A percentile compares a stretch with the other conserved stretches of the same genome.
These are phyloP conservation scores for Virgularia gustaviana DNA, from an alignment of 92 coral and sea anemone genomes.

Conservation along the genomic window DNA sequence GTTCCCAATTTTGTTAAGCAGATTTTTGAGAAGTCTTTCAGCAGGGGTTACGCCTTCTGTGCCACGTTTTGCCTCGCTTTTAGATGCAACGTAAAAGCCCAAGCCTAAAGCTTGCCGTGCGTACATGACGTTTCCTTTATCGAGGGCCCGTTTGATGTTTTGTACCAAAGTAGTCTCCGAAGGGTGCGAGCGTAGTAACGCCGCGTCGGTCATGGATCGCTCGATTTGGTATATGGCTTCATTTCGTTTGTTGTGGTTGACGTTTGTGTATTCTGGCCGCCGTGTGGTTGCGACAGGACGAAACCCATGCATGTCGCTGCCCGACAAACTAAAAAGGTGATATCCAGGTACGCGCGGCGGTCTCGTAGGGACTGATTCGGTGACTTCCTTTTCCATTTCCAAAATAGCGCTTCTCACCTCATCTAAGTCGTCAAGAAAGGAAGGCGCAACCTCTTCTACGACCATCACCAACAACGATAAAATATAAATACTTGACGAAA, in stretches of 20 bases:
- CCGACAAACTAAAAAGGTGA: too few species aligned
- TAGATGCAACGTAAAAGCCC: background rate
- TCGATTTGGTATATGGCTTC: conserved; percentile 70
- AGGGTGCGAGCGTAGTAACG: background rate
- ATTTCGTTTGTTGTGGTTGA: conserved; percentile 62
- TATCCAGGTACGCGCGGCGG: too few species aligned
- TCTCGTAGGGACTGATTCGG: too few species aligned
- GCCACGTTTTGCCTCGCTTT: background rate
- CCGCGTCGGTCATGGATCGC: conserved; percentile 58
- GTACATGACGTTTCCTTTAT: conserved; percentile 1
- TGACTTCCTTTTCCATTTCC: too few species aligned
- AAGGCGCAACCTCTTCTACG: too few species aligned
- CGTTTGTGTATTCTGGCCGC: too few species aligned
- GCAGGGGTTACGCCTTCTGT: conserved; percentile 40
- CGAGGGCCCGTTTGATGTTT: conserved; percentile 20
- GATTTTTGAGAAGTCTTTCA: conserved; percentile 43
- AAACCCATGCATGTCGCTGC: too few species aligned
- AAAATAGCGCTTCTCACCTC: too few species aligned
- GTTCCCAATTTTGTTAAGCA: conserved; percentile 54
- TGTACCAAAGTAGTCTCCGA: conserved; percentile 7
- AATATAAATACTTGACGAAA: too few species aligned
- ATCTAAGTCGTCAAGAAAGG: too few species aligned
- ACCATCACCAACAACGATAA: too few species aligned
- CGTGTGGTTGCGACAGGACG: too few species aligned
- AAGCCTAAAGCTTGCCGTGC: conserved; percentile 7